Percentiles rank a stretch among this genome's conserved stretches.
Conservation (phyloP, 2,888 invertebrate genomes). For the Eueremaeus valkanovi region DNA sequence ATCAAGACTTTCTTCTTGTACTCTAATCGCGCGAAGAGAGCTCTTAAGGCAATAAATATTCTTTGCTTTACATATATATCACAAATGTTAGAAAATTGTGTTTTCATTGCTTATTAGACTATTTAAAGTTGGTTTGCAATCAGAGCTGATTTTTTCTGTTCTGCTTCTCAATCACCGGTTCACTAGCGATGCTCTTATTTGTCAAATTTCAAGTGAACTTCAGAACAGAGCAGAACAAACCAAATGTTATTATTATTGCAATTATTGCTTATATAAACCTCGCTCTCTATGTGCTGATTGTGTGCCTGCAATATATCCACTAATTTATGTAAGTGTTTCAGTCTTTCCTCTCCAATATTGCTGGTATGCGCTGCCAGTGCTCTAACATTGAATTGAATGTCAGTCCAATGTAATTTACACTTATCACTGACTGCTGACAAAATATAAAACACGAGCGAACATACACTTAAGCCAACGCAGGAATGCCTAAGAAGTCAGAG, state of each 20-base stretch:
- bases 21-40: background rate
- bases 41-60: slow-evolving; percentile 16
- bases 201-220: slow-evolving; percentile 12
- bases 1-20: background rate
- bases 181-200: background rate
- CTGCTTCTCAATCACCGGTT: background rate
- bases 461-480: background rate
- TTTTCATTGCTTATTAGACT: slow-evolving; percentile 6
- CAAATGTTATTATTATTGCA: slow-evolving; percentile 2
- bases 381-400: background rate
- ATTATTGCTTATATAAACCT: slow-evolving; percentile 17
- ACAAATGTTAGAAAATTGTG: background rate
- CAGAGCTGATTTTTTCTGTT: background rate
- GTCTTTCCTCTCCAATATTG: background rate
- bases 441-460: background rate
- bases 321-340: slow-evolving; percentile 19
- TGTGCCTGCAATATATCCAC: slow-evolving; percentile 19
- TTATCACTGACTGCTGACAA: background rate
- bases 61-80: background rate
- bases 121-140: background rate
- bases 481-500: background rate
- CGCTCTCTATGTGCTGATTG: slow-evolving; percentile 3
- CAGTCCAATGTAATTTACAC: background rate
- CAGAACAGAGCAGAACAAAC: background rate
- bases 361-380: background rate